These are phyloP conservation scores for Gortyna flavago DNA, from an alignment of 2,888 invertebrate species.

Conservation along the genomic window DNA sequence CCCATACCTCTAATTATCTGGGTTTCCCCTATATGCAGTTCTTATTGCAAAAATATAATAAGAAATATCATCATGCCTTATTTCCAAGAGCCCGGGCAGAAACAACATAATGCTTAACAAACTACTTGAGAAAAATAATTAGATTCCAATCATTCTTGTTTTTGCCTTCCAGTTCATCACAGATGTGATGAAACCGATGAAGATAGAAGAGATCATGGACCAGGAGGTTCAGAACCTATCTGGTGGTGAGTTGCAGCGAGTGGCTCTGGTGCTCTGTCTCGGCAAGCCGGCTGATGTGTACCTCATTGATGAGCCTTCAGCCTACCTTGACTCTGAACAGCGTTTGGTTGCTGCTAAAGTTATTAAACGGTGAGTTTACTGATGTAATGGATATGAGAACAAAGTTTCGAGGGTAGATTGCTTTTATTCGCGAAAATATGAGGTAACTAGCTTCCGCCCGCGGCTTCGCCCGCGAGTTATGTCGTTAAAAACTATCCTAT, in stretches of 20 bases:
- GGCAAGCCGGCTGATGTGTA: conserved; percentile 99
- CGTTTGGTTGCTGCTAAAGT: conserved; percentile 99
- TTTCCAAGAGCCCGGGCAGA: not conserved
- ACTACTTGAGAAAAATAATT: not conserved
- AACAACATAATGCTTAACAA: not conserved
- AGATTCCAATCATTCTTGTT: not conserved
- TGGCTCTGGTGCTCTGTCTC: conserved; percentile 98
- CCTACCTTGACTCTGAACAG: conserved; percentile 99
- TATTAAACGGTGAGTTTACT: conserved; percentile 95
- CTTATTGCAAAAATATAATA: not conserved
- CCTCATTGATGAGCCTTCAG: conserved; percentile 99
- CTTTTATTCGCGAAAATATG: not conserved
- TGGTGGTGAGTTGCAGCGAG: conserved; percentile 99
- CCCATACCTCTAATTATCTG: not conserved
- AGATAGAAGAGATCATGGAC: conserved; percentile 99
- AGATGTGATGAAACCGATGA: conserved; percentile 99
- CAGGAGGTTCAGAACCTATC: conserved; percentile 99
- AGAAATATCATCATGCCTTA: not conserved
- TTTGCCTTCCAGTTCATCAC: conserved; percentile 95
- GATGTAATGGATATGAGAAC: not conserved
- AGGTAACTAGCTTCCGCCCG: no score
- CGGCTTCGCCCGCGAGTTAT: no score
- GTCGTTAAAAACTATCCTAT: no score
- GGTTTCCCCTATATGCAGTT: not conserved
- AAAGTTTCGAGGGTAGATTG: not conserved